Evolutionary conservation across 2,797 vertebrate genomes (phyloP), one percentile per base, ranked within the genome.

Genomic region (Anniella stebbinsi): DNA sequence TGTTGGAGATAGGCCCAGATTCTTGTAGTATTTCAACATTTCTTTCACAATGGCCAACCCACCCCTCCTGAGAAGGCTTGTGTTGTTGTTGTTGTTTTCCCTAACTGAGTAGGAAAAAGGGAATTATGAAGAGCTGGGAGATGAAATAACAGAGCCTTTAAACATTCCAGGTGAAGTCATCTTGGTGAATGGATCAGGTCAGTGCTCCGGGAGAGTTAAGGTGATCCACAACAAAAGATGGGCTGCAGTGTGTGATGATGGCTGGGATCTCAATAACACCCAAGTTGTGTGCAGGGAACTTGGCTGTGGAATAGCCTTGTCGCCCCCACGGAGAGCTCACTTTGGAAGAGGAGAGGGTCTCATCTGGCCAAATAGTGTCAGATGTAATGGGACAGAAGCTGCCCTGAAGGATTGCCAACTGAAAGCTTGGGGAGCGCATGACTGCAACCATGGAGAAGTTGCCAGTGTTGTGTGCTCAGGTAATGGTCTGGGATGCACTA

Each of bases 201-300:
- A 86, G 23, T 96, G 96, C 84, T 94, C 94, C 0, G 96, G 96
- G 48, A 94, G 95, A 69, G 91, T 96, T 4, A 94, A 96, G 76
- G 94, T 96, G 84, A 86, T 93, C 92, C 92, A 94, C 4, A 83
- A 2, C 28, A 51, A 30, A 70, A 33, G 30, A 1, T 70, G 96
- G 96, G 94, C 95, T 2, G 93, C 95, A 0, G 91, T 96, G 70
- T 96, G 95, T 1, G 93, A 95, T 13, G 95, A 95, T 38, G 80
- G 15, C 92, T 95, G 94, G 95, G 92, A 94, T 33, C 7, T 51
- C 1, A 2, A 51, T 0, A 45, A 0, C 5, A 18, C 67, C 45
- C 41, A 84, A 48, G 41, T 84, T 1, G 8, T 94, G 85, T 96
- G 95, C 89, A 84, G 93, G 91, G 93, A 95, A 48, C 88, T 96